Evolutionary conservation across 2,113 vertebrate species (phyloP), one percentile per base, ranked within the genome.

Genomic region (Strix aluco): DNA sequence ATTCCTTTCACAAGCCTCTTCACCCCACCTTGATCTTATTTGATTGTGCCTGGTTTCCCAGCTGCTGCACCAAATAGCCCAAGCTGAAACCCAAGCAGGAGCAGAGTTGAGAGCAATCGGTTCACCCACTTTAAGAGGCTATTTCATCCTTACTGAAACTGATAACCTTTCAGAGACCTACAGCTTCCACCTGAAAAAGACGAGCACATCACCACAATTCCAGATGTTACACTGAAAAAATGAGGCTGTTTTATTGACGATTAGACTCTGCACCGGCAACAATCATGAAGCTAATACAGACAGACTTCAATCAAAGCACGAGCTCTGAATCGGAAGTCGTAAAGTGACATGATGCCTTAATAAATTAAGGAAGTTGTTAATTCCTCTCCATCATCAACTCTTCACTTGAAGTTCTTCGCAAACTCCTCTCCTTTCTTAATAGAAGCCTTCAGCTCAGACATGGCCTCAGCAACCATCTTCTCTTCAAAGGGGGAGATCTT

Each of bases 401-500:
- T 94, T 99, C 98, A 99, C 96, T 99, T 99, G 98, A 99, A 98
- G 49, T 97, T 99, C 92, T 99, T 98, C 2, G 97, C 99, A 93
- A 99, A 99, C 8, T 99, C 99, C 84, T 99, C 99, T 77, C 99
- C 99, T 95, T 99, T 99, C 98, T 99, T 99, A 98, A 99, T 99
- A 59, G 99, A 99, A 63, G 95, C 98, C 91, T 99, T 99, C 91
- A 99, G 98, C 97, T 99, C 99, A 17, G 95, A 58, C 27, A 99
- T 95, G 69, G 99, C 99, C 0, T 98, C 99, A 1, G 98, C 98
- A 27, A 99, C 97, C 98, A 99, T 98, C 98, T 99, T 99, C 98
- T 99, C 98, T 95, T 99, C 99, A 19, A 99, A 99, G 40, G 99
- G 97, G 8, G 99, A 95, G 90, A 99, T 84, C 91, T 99, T 99